Conservation (phyloP, 1,140 invertebrate genomes). For the Lasioglossum albipes region DNA sequence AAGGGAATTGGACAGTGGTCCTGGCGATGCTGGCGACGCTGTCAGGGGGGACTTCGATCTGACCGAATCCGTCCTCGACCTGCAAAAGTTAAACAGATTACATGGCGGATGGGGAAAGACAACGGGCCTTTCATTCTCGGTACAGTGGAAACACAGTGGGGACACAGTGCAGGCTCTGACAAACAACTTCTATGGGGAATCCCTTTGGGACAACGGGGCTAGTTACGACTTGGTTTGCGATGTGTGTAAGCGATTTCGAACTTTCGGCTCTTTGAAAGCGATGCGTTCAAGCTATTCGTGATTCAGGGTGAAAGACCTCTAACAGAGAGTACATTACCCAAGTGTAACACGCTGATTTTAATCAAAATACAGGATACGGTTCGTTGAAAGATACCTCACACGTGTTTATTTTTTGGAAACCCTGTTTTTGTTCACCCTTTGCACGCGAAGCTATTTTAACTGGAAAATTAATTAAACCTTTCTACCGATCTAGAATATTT, state of each 20-base stretch:
- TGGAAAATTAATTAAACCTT: too few relatives aligned
- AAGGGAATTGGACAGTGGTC: constrained; percentile 76
- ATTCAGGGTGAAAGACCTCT: background rate
- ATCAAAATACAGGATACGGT: too few relatives aligned
- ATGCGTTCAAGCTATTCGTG: background rate
- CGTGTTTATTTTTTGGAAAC: too few relatives aligned
- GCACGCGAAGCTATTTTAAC: too few relatives aligned
- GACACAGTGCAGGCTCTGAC: constrained; percentile 7
- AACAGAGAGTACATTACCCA: too few relatives aligned
- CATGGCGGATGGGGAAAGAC: constrained; percentile 24
- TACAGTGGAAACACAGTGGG: constrained; percentile 26
- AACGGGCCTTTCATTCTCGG: constrained; percentile 26
- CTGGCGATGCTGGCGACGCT: constrained; percentile 77
- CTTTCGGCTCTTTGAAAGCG: background rate
- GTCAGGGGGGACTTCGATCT: constrained; percentile 78
- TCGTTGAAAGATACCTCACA: too few relatives aligned
- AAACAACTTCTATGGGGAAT: constrained; percentile 36
- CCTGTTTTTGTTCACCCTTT: too few relatives aligned
- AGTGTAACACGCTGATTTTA: too few relatives aligned
- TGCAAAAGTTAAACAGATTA: constrained; percentile 63
- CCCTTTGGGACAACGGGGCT: background rate
- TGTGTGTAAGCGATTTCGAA: background rate
- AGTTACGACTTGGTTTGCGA: background rate
- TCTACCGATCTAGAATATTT: too few relatives aligned
- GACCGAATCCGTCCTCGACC: constrained; percentile 77